A percentile compares a stretch with the other conserved stretches of the same genome.
phyloP scores from a whole-genome alignment of 1,140 invertebrate genomes.

The Pantala flavescens region DNA sequence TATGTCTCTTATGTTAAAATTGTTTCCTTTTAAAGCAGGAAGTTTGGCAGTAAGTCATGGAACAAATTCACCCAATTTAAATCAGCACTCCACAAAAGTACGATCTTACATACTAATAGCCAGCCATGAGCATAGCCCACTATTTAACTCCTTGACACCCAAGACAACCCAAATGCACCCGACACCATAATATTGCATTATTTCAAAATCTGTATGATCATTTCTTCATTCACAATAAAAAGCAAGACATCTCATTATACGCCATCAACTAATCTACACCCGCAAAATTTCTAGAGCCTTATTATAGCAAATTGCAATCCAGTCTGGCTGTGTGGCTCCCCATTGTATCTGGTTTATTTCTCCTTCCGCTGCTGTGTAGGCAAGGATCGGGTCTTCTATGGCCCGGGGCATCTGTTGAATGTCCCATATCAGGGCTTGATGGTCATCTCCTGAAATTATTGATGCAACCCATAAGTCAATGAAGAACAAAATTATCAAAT shows the following conservation, averaged over 20 bases:
- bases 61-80: conserved; percentile 10
- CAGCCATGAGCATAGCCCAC: neutral
- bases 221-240: neutral
- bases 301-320: conserved; percentile 99
- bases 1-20: conserved; percentile 10
- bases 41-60: conserved; percentile 8
- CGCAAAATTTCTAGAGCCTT: conserved; percentile 94
- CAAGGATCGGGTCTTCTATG: conserved; percentile 98
- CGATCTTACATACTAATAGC: conserved; percentile 6
- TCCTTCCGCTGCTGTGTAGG: conserved; percentile 94
- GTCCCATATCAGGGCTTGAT: conserved; percentile 99
- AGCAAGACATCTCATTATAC: neutral
- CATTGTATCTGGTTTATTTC: conserved; percentile 99
- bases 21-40: conserved; percentile 9
- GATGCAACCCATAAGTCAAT: neutral
- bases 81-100: conserved; percentile 5
- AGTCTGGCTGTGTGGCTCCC: conserved; percentile 99
- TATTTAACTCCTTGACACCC: neutral
- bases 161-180: neutral
- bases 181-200: neutral
- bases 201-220: neutral
- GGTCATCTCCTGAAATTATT: conserved; percentile 71
- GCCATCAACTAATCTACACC: conserved; percentile 59
- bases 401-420: conserved; percentile 98
- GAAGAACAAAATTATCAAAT: too few species aligned